Evolutionary conservation across 2,113 vertebrate genomes (phyloP).

Genomic region (Marmota flaviventris): DNA sequence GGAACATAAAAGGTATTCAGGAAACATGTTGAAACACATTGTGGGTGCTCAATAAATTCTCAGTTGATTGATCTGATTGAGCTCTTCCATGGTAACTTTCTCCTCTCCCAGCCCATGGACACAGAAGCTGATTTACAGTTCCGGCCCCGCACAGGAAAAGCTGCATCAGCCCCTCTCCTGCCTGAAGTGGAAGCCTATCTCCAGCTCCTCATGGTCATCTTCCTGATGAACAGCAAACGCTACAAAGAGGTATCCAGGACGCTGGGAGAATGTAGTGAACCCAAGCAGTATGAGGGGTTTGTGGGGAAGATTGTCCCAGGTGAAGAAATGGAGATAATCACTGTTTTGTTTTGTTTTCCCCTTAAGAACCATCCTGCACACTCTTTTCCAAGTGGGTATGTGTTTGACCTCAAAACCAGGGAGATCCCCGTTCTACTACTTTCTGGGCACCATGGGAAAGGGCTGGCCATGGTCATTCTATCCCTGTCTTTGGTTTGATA

Average conservation of each 20-base stretch:
- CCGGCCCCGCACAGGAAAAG: constrained; percentile 95
- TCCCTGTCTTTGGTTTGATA: accelerated
- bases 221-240: constrained; percentile 96
- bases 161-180: constrained; percentile 93
- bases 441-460: not conserved
- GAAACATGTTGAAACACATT: not conserved
- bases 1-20: not conserved
- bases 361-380: not conserved
- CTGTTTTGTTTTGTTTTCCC: not conserved
- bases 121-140: constrained; percentile 96
- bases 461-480: not conserved
- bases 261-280: accelerated
- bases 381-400: not conserved
- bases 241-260: constrained; percentile 92
- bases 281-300: accelerated
- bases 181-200: constrained; percentile 98
- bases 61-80: not conserved
- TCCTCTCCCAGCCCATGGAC: constrained; percentile 94
- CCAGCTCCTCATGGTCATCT: constrained; percentile 96
- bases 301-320: accelerated
- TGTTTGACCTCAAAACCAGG: not conserved
- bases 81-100: not conserved
- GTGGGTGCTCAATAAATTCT: not conserved
- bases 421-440: not conserved
- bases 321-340: not conserved